phyloP scores from a whole-genome alignment of 2,797 vertebrate genomes.

The Syndactyla subalaris region DNA sequence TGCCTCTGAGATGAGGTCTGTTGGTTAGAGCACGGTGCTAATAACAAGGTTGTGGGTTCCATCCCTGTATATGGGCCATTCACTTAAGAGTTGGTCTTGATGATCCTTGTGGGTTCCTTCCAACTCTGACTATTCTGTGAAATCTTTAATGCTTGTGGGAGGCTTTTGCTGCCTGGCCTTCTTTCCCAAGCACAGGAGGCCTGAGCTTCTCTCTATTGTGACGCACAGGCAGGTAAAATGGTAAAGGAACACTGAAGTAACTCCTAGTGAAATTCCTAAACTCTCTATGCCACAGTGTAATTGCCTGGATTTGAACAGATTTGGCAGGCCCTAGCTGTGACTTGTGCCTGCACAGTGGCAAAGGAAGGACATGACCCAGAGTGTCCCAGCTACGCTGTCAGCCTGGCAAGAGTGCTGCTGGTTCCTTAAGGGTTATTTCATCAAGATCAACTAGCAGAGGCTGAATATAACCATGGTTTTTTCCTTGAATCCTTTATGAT shows the following conservation, averaged over 20 bases:
- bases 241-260: not conserved
- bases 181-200: not conserved
- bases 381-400: fast-evolving
- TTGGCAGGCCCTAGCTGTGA: not conserved
- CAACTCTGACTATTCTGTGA: not conserved
- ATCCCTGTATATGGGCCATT: not conserved
- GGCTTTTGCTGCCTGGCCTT: not conserved
- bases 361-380: fast-evolving
- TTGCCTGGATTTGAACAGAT: not conserved
- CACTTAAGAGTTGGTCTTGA: not conserved
- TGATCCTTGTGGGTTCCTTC: not conserved
- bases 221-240: not conserved
- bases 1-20: not conserved
- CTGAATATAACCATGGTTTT: not conserved
- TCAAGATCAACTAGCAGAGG: not conserved
- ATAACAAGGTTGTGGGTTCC: not conserved
- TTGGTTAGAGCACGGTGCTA: not conserved
- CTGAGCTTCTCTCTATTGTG: not conserved
- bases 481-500: not conserved
- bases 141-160: too few species aligned
- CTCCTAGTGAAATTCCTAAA: not conserved
- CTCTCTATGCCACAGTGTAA: not conserved
- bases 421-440: not conserved
- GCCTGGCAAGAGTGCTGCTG: not conserved
- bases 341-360: not conserved